Evolutionary conservation across 2,113 vertebrate genomes (phyloP).

Genomic region (Proterorhinus semilunaris): DNA sequence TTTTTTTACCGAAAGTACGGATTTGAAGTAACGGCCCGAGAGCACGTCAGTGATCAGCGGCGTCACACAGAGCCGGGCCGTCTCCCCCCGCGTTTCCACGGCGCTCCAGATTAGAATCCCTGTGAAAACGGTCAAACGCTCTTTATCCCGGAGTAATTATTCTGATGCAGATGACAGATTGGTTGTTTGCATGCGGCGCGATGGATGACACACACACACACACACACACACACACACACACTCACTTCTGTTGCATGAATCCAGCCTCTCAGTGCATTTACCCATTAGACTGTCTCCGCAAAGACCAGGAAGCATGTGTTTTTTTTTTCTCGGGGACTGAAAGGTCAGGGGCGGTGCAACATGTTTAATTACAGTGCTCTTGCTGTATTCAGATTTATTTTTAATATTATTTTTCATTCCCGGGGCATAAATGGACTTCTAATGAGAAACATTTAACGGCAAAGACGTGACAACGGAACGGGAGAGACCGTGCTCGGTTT

Average conservation of each 20-base stretch:
- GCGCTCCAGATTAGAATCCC: constrained; percentile 71
- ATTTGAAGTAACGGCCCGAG: constrained; percentile 54
- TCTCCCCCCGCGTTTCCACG: constrained; percentile 57
- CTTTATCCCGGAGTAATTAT: constrained; percentile 74
- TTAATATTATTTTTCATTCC: constrained; percentile 55
- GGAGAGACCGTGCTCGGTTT: constrained; percentile 15
- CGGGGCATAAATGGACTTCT: constrained; percentile 78
- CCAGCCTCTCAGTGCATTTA: constrained; percentile 74
- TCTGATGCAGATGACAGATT: constrained; percentile 69
- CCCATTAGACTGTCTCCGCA: constrained; percentile 73
- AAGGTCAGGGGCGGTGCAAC: constrained; percentile 10
- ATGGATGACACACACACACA: constrained; percentile 45
- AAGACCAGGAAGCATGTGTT: constrained; percentile 55
- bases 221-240: constrained; percentile 10
- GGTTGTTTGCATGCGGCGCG: constrained; percentile 61
- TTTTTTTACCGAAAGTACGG: constrained; percentile 10
- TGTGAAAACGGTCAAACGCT: constrained; percentile 70
- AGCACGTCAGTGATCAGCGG: constrained; percentile 57
- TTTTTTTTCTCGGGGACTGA: constrained; percentile 42
- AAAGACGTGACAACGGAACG: constrained; percentile 31
- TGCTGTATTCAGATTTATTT: constrained; percentile 33
- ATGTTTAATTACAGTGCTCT: constrained; percentile 49
- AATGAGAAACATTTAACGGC: constrained; percentile 66
- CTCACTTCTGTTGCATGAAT: constrained; percentile 13
- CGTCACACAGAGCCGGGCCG: constrained; percentile 74